phyloP scores from a whole-genome alignment of 2,113 vertebrate genomes.

The Poeciliopsis retropinna region DNA sequence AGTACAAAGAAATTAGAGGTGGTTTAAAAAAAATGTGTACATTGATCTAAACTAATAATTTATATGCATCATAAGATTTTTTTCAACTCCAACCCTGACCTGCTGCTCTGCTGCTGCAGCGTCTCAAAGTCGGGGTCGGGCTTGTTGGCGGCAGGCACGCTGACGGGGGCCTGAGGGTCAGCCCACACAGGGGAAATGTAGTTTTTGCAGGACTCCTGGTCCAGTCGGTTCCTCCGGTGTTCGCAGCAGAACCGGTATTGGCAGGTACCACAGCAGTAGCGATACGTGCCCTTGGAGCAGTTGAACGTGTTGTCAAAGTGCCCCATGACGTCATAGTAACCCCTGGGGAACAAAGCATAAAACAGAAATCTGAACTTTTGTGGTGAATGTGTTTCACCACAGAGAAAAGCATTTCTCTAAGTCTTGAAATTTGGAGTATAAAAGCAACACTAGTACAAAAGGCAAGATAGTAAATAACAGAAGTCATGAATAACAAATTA shows the following conservation, averaged over 20 bases:
- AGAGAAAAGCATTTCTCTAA: fast-evolving
- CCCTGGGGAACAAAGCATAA: slow-evolving; percentile 47
- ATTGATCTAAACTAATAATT: not conserved
- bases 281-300: slow-evolving; percentile 88
- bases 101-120: slow-evolving; percentile 81
- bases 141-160: slow-evolving; percentile 67
- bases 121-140: slow-evolving; percentile 79
- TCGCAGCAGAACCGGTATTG: slow-evolving; percentile 95
- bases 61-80: not conserved
- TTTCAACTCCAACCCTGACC: slow-evolving; percentile 40
- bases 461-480: not conserved
- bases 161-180: slow-evolving; percentile 77
- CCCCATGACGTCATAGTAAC: slow-evolving; percentile 93
- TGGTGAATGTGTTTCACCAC: too few species aligned
- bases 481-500: not conserved
- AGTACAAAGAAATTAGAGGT: too few species aligned
- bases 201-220: slow-evolving; percentile 89
- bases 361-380: not conserved
- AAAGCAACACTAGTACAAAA: too few species aligned
- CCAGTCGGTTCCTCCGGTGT: slow-evolving; percentile 85
- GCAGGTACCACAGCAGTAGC: slow-evolving; percentile 93
- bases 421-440: not conserved
- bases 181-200: slow-evolving; percentile 87
- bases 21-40: too few species aligned
- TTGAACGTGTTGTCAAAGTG: slow-evolving; percentile 91